phyloP scores from a whole-genome alignment of 2,113 vertebrate genomes.

The Erythrolamprus reginae region DNA sequence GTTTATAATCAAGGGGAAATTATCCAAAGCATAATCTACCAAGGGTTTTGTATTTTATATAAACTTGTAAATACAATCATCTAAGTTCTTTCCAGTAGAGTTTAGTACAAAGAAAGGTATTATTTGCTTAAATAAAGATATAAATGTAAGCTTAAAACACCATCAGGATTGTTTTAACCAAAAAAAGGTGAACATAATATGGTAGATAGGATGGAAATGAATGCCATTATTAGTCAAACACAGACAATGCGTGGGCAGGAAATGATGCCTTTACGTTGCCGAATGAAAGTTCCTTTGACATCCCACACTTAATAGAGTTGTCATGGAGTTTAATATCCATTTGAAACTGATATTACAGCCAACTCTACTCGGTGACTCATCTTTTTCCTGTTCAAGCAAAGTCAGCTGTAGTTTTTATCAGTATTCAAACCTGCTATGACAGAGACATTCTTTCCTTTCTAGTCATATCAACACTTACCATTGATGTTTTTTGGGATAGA shows the following conservation, averaged over 20 bases:
- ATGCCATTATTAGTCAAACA: slow-evolving; percentile 23
- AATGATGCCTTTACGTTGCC: slow-evolving; percentile 10
- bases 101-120: neutral
- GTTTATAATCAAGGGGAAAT: neutral
- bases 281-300: slow-evolving; percentile 1
- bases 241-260: neutral
- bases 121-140: neutral
- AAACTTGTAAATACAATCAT: neutral
- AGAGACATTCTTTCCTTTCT: slow-evolving; percentile 28
- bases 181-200: neutral
- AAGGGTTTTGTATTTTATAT: neutral
- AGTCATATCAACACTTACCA: slow-evolving; percentile 23
- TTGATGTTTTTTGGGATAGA: neutral
- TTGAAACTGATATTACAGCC: slow-evolving; percentile 33
- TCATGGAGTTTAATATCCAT: slow-evolving; percentile 28
- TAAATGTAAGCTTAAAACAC: neutral
- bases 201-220: slow-evolving; percentile 11
- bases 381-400: slow-evolving; percentile 34
- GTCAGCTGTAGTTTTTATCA: slow-evolving; percentile 11
- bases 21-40: neutral
- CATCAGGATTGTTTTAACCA: slow-evolving; percentile 16
- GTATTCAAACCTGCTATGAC: slow-evolving; percentile 11
- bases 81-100: neutral
- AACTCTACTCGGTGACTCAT: slow-evolving; percentile 30
- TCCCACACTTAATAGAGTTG: slow-evolving; percentile 23